phyloP scores from a whole-genome alignment of 2,888 invertebrate species.

The Phaedon cochleariae region DNA sequence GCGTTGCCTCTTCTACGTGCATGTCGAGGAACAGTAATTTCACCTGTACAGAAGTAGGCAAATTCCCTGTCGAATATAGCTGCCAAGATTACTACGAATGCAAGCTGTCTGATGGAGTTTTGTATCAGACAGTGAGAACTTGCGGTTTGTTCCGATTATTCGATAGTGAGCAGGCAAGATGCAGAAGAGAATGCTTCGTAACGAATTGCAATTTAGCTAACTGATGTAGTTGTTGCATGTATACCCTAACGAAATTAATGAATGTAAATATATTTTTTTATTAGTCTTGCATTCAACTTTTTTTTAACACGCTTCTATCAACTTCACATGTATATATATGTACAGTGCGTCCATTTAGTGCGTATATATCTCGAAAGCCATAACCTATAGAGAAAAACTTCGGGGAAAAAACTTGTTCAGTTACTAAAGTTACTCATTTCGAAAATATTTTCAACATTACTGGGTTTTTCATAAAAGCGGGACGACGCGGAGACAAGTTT shows the following conservation, averaged over 20 bases:
- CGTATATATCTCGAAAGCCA: no score
- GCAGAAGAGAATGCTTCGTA: constrained; percentile 51
- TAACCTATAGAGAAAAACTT: no score
- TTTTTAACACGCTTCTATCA: no score
- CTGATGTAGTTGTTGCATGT: background rate
- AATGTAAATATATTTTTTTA: background rate
- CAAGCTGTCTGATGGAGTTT: constrained; percentile 53
- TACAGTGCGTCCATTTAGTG: no score
- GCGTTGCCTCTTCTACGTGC: constrained; percentile 64
- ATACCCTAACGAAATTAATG: background rate
- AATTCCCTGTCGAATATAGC: constrained; percentile 59
- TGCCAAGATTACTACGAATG: constrained; percentile 65
- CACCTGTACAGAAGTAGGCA: constrained; percentile 59
- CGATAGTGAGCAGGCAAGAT: constrained; percentile 53
- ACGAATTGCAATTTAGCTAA: constrained; percentile 5
- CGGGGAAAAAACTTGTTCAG: no score
- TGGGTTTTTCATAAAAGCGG: no score
- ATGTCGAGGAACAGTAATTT: constrained; percentile 41
- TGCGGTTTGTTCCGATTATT: constrained; percentile 63
- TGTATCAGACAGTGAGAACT: constrained; percentile 57
- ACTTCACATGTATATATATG: no score
- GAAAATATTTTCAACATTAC: no score
- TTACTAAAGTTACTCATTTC: no score
- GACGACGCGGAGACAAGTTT: no score
- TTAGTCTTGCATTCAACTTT: no score